These are phyloP conservation scores for Thunnus albacares DNA, from an alignment of 2,797 vertebrate species.

Conservation along the genomic window DNA sequence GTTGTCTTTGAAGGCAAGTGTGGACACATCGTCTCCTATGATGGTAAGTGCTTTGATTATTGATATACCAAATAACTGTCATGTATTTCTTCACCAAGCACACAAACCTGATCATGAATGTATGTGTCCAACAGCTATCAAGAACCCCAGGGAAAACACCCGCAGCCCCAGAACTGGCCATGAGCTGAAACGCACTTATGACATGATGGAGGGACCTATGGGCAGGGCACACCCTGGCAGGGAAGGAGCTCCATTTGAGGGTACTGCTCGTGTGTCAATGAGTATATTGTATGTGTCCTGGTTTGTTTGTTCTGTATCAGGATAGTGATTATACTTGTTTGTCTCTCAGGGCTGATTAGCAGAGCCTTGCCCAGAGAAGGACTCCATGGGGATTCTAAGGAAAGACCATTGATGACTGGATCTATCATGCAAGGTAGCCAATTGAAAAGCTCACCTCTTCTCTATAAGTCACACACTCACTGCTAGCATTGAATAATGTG, in stretches of 20 bases:
- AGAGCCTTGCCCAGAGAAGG: slow-evolving; percentile 94
- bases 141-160: slow-evolving; percentile 96
- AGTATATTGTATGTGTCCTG: neutral
- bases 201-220: slow-evolving; percentile 94
- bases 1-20: slow-evolving; percentile 98
- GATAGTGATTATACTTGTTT: slow-evolving; percentile 33
- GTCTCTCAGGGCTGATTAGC: slow-evolving; percentile 92
- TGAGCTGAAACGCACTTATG: slow-evolving; percentile 96
- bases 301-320: slow-evolving; percentile 17
- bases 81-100: neutral
- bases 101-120: neutral
- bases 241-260: slow-evolving; percentile 93
- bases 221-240: slow-evolving; percentile 90
- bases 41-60: slow-evolving; percentile 59
- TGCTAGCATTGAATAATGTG: neutral
- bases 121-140: slow-evolving; percentile 88
- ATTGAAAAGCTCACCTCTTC: slow-evolving; percentile 13
- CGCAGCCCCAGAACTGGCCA: slow-evolving; percentile 93
- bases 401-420: slow-evolving; percentile 91
- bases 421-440: slow-evolving; percentile 98
- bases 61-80: neutral
- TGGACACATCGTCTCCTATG: slow-evolving; percentile 95
- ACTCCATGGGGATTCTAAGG: slow-evolving; percentile 92
- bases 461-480: neutral
- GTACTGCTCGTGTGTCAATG: slow-evolving; percentile 75